Evolutionary conservation across 2,888 invertebrate species (phyloP), one percentile per base, ranked within the genome.

Genomic region (Drosophila algonquin): DNA sequence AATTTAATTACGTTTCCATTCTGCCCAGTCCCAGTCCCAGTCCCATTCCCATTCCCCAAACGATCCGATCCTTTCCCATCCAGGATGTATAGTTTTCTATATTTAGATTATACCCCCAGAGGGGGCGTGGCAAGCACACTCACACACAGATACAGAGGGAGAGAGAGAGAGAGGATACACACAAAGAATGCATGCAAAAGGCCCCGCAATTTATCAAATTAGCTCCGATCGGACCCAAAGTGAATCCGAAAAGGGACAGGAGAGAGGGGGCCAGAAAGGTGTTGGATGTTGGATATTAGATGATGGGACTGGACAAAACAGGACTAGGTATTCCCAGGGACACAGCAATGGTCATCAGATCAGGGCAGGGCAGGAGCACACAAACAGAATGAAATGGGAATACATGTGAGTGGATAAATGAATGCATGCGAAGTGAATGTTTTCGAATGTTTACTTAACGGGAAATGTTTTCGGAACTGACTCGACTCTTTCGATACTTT

Each of bases 161-260:
- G 16, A 40, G 61, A 14, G 35, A 14, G 61, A 14, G 35, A 14
- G 35, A 4, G 14, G 35, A 35, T 35, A 35, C 35, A 35, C 5
- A 35, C 6, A 40, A 55, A 47, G 75, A 75, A 56, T 67, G 71
- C 77, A 84, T 73, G 76, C 87, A 71, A 81, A 78, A 77, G 55
- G 68, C 76, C 72, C 73, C 57, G 85, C 84, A 87, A 89, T 90
- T 88, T 89, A 88, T 89, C 84, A 89, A 87, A 89, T 88, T 89
- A 89, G 77, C 82, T 86, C 76, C 81, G 83, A 83, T 76, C 81
- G 81, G 64, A 56, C 71, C 61, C 63, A 72, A 54, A 53, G 54
- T 55, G 46, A 59, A 53, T 14, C 45, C 45, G n/a, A 7, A 16
- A 44, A 32, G 46, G 40, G 9, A 21, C 24, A 35, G 45, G n/a